A percentile compares a stretch with the other conserved stretches of the same genome.
Conservation (phyloP, 2,888 invertebrate genomes). For the Lysandra coridon region DNA sequence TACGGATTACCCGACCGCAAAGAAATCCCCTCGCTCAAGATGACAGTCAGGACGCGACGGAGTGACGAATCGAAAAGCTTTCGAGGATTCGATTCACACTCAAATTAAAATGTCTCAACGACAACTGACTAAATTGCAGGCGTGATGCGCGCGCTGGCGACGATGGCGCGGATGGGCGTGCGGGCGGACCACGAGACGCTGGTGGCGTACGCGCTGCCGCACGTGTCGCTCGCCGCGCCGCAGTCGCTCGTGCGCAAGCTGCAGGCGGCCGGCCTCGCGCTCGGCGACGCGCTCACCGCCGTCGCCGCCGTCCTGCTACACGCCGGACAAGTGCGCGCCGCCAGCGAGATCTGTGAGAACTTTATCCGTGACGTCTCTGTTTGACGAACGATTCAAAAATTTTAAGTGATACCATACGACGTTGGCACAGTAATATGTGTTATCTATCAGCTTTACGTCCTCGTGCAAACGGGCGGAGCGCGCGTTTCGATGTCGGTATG, state of each 20-base stretch:
- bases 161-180: slow-evolving; percentile 77
- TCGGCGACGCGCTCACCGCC: slow-evolving; percentile 64
- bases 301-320: slow-evolving; percentile 71
- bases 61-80: too few species aligned
- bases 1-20: too few species aligned
- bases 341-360: slow-evolving; percentile 74
- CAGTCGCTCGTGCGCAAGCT: slow-evolving; percentile 76
- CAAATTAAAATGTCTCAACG: too few species aligned
- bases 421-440: too few species aligned
- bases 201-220: slow-evolving; percentile 76
- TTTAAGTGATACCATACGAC: too few species aligned
- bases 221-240: slow-evolving; percentile 72
- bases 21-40: too few species aligned
- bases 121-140: slow-evolving; percentile 51
- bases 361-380: background rate
- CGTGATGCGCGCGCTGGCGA: slow-evolving; percentile 74
- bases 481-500: too few species aligned
- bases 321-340: slow-evolving; percentile 66
- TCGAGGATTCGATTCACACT: too few species aligned
- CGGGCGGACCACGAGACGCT: slow-evolving; percentile 81
- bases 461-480: too few species aligned
- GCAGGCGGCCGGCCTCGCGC: slow-evolving; percentile 61
- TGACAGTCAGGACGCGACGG: too few species aligned
- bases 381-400: background rate
- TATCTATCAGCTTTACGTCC: too few species aligned